phyloP scores from a whole-genome alignment of 1,140 invertebrate species.

The Drosophila mojavensis region DNA sequence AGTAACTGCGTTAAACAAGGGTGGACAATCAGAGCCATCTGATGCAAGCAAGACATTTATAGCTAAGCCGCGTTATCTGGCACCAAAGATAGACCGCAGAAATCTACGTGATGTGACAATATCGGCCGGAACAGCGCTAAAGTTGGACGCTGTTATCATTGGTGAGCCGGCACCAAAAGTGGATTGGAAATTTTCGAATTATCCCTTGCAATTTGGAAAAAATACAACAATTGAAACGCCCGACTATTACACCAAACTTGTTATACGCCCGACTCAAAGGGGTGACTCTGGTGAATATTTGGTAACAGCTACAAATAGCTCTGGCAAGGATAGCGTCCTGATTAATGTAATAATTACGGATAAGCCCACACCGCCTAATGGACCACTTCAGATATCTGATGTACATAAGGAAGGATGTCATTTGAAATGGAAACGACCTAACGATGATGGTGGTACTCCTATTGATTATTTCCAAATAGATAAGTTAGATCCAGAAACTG shows the following conservation, averaged over 20 bases:
- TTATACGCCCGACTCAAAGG: slow-evolving; percentile 91
- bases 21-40: slow-evolving; percentile 94
- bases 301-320: slow-evolving; percentile 93
- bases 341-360: slow-evolving; percentile 96
- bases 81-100: slow-evolving; percentile 97
- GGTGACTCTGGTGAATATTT: slow-evolving; percentile 95
- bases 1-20: slow-evolving; percentile 98
- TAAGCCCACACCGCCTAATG: slow-evolving; percentile 94
- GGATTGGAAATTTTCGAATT: slow-evolving; percentile 92
- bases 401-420: slow-evolving; percentile 97
- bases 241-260: slow-evolving; percentile 95
- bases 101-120: slow-evolving; percentile 94
- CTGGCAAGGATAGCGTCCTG: slow-evolving; percentile 94
- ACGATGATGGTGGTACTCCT: slow-evolving; percentile 93
- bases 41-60: slow-evolving; percentile 94
- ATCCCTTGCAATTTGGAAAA: slow-evolving; percentile 85
- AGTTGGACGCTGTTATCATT: slow-evolving; percentile 95
- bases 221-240: slow-evolving; percentile 91
- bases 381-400: slow-evolving; percentile 94
- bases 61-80: slow-evolving; percentile 95
- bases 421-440: slow-evolving; percentile 96
- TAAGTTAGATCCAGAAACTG: slow-evolving; percentile 96
- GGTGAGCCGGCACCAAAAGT: slow-evolving; percentile 96
- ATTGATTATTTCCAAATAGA: slow-evolving; percentile 98
- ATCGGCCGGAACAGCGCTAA: slow-evolving; percentile 95